A percentile compares a stretch with the other conserved stretches of the same genome.
phyloP scores from a whole-genome alignment of 2,113 vertebrate genomes.

The Nesogale talazaci region DNA sequence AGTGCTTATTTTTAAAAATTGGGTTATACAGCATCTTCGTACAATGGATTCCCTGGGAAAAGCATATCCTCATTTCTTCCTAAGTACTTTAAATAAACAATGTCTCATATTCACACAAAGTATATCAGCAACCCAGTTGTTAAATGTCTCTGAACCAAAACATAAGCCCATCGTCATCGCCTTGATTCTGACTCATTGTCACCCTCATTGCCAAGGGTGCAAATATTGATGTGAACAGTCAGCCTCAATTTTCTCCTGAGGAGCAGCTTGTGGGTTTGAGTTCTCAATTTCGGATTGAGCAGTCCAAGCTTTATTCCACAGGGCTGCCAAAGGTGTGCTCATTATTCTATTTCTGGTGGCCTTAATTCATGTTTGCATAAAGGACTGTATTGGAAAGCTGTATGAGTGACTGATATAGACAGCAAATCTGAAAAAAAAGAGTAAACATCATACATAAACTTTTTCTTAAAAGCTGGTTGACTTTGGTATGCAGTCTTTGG shows the following conservation, averaged over 20 bases:
- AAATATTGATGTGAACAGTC: no score
- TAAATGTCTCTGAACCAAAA: no score
- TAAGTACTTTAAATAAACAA: neutral
- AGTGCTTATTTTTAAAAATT: neutral
- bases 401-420: neutral
- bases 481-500: neutral
- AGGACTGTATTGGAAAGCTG: neutral
- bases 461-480: neutral
- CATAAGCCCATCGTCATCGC: no score
- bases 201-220: no score
- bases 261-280: no score
- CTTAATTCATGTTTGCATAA: neutral
- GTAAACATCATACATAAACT: neutral
- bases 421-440: neutral
- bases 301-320: no score
- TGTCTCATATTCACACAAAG: neutral
- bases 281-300: no score
- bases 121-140: no score
- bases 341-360: neutral
- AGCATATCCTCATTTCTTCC: neutral
- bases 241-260: no score
- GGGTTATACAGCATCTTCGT: neutral
- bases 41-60: neutral
- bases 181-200: no score
- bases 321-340: neutral